These are phyloP conservation scores for Dicrurus megarhynchus DNA, from an alignment of 2,113 vertebrate species.

Conservation along the genomic window DNA sequence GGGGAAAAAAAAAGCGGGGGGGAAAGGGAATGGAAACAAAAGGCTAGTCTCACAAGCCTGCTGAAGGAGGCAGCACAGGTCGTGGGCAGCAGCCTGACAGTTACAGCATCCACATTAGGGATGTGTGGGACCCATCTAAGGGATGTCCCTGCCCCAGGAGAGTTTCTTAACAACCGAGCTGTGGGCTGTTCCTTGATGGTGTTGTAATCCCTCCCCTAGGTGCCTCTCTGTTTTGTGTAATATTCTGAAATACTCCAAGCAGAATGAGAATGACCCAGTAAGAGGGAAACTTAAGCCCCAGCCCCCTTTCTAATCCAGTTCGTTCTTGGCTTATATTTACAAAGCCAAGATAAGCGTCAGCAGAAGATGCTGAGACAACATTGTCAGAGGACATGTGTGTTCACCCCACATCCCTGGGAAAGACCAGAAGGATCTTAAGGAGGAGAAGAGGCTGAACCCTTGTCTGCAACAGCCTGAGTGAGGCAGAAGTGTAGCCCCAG, in stretches of 20 bases:
- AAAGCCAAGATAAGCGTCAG: accelerated
- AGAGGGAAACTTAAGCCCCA: background rate
- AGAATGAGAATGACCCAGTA: background rate
- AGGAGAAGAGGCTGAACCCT: background rate
- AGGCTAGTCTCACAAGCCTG: background rate
- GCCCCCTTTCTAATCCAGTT: background rate
- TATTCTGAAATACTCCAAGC: background rate
- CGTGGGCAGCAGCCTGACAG: accelerated
- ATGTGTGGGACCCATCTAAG: background rate
- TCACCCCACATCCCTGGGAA: background rate
- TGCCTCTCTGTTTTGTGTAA: background rate
- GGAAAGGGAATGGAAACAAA: background rate
- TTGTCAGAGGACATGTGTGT: background rate
- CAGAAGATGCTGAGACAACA: background rate
- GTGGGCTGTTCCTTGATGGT: background rate
- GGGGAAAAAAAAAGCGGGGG: accelerated
- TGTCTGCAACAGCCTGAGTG: accelerated
- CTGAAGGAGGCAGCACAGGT: background rate
- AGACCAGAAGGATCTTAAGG: background rate
- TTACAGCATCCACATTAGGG: background rate
- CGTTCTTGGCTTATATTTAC: background rate
- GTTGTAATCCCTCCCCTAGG: background rate
- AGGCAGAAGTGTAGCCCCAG: background rate
- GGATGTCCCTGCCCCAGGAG: background rate
- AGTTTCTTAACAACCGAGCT: background rate